Evolutionary conservation across 2,113 vertebrate genomes (phyloP).

Genomic region (Austrofundulus limnaeus): DNA sequence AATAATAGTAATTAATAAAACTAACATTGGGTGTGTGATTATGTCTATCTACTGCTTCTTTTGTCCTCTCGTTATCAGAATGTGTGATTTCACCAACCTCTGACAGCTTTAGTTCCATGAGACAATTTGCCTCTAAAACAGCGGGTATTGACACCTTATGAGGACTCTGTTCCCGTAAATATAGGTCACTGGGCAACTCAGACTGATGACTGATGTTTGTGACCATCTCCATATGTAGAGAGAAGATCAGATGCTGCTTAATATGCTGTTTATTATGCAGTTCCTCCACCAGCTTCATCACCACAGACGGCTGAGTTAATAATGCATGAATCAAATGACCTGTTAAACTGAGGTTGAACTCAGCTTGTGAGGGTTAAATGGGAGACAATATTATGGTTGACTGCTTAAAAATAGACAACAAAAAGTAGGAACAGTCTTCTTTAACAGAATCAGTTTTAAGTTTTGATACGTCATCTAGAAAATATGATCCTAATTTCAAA

Average conservation of each 20-base stretch:
- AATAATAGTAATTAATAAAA: no score
- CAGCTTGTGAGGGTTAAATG: slow-evolving; percentile 13
- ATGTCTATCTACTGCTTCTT: no score
- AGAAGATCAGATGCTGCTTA: slow-evolving; percentile 40
- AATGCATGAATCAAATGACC: slow-evolving; percentile 29
- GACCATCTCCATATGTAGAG: slow-evolving; percentile 46
- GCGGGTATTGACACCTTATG: slow-evolving; percentile 4
- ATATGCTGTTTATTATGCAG: slow-evolving; percentile 34
- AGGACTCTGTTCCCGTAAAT: slow-evolving; percentile 27
- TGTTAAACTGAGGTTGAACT: slow-evolving; percentile 27
- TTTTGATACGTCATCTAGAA: no score
- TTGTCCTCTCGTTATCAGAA: no score
- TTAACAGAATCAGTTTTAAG: no score
- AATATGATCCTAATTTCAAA: no score
- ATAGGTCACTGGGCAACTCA: slow-evolving; percentile 52
- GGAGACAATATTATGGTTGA: not conserved
- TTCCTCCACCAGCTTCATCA: slow-evolving; percentile 15
- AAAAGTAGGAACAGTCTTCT: not conserved
- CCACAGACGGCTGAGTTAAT: slow-evolving; percentile 17
- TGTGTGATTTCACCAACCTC: not conserved
- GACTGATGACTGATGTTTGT: slow-evolving; percentile 28
- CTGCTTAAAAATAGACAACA: not conserved
- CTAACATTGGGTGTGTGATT: no score
- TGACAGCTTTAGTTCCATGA: not conserved
- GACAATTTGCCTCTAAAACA: not conserved